These are phyloP conservation scores for Morone saxatilis DNA, from an alignment of 2,113 vertebrate genomes.

Conservation along the genomic window DNA sequence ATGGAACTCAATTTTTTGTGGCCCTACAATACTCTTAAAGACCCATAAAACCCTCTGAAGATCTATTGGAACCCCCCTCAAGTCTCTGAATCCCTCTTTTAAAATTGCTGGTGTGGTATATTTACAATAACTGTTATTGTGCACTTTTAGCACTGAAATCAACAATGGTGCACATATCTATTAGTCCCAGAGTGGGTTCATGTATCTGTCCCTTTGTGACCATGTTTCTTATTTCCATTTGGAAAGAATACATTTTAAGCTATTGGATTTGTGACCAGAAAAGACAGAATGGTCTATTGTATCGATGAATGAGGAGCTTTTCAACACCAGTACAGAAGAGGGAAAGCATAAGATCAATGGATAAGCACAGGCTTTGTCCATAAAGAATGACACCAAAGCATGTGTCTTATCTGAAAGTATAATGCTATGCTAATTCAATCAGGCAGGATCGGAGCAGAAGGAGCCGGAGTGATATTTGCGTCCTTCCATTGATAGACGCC, in stretches of 20 bases:
- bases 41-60: background rate
- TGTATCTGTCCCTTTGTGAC: background rate
- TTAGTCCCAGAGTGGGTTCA: background rate
- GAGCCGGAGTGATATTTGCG: background rate
- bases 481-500: background rate
- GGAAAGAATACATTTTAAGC: conserved; percentile 1
- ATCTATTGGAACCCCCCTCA: background rate
- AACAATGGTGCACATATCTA: background rate
- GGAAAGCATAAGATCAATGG: background rate
- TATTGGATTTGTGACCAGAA: background rate
- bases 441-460: conserved; percentile 14
- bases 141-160: background rate
- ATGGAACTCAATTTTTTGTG: no score
- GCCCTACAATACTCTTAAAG: background rate
- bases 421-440: conserved; percentile 50
- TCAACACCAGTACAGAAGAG: background rate
- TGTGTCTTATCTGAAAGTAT: conserved; percentile 22
- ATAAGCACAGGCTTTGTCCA: conserved; percentile 20
- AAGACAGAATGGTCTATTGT: background rate
- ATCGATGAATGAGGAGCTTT: background rate
- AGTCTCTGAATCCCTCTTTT: background rate
- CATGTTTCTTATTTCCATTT: background rate
- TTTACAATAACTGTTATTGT: background rate
- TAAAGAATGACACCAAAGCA: background rate
- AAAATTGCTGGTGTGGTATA: background rate